Evolutionary conservation across 2,113 vertebrate species (phyloP).

Genomic region (Pedionomus torquatus): DNA sequence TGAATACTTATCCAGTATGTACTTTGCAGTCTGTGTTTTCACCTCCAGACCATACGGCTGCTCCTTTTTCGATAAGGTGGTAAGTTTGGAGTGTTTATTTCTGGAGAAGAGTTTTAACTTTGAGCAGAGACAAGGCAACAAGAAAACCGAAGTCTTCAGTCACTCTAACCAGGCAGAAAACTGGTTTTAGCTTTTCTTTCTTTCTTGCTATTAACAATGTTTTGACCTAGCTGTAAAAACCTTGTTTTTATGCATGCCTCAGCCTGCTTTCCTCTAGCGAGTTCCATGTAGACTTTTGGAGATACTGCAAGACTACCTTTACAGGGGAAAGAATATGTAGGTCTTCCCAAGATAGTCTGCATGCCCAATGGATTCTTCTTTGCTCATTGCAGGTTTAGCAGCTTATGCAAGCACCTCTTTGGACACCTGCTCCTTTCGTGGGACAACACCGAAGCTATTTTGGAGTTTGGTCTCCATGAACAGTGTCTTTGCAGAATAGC

Average conservation of each 20-base stretch:
- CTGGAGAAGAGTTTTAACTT: background rate
- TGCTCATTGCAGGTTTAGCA: background rate
- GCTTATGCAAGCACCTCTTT: background rate
- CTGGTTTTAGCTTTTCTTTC: background rate
- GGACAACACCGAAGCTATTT: background rate
- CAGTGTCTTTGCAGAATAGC: background rate
- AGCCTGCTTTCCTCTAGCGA: background rate
- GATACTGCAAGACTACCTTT: background rate
- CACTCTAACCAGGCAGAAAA: background rate
- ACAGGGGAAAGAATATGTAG: background rate
- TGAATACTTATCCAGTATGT: background rate
- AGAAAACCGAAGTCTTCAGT: background rate
- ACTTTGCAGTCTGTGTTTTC: background rate
- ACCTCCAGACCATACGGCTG: background rate
- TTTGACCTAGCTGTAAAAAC: background rate
- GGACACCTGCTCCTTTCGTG: background rate
- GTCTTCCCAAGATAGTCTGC: background rate
- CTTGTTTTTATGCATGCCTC: background rate
- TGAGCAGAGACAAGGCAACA: background rate
- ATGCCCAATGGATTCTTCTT: background rate
- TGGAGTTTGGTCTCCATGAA: fast-evolving
- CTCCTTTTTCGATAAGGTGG: background rate
- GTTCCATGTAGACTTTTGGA: background rate
- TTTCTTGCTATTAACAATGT: background rate
- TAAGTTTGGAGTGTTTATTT: background rate